Percentiles rank a stretch among this genome's conserved stretches.
Evolutionary conservation across 2,113 vertebrate genomes (phyloP).

Genomic region (Stigmatopora argus): DNA sequence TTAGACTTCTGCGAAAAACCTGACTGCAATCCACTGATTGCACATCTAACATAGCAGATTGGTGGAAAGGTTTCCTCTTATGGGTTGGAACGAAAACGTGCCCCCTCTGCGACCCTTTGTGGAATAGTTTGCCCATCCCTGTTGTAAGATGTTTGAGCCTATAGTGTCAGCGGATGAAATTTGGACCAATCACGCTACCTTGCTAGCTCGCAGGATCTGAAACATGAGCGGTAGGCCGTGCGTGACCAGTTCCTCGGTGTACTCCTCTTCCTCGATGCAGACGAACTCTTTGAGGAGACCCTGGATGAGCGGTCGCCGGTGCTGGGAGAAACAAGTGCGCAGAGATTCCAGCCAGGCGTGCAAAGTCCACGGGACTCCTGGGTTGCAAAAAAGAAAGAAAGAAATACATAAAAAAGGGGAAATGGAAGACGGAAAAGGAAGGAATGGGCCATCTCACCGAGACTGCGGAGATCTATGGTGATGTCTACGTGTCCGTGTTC

Average conservation of each 20-base stretch:
- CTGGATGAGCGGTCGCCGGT: constrained; percentile 88
- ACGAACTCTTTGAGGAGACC: constrained; percentile 93
- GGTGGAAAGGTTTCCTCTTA: too few species aligned
- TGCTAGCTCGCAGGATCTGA: constrained; percentile 93
- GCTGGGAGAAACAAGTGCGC: constrained; percentile 87
- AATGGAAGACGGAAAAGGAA: not conserved
- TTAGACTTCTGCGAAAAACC: too few species aligned
- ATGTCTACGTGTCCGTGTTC: constrained; percentile 95
- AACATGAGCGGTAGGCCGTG: constrained; percentile 93
- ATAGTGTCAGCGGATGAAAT: too few species aligned
- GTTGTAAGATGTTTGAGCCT: too few species aligned
- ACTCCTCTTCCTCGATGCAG: constrained; percentile 93
- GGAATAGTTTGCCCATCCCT: too few species aligned
- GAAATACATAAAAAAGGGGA: not conserved
- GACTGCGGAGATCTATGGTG: constrained; percentile 91
- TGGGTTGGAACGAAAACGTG: too few species aligned
- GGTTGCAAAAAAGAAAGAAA: too few species aligned
- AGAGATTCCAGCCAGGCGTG: constrained; percentile 94
- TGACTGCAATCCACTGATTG: too few species aligned
- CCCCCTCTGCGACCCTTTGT: too few species aligned
- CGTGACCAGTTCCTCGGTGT: constrained; percentile 88
- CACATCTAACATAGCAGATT: too few species aligned
- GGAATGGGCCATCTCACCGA: constrained; percentile 72
- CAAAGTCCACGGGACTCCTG: constrained; percentile 92
- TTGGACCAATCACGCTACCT: constrained; percentile 67